Percentiles rank a stretch among this genome's conserved stretches.
Conservation (phyloP, 2,888 invertebrate genomes). For the Acanthosepion lycidas region DNA sequence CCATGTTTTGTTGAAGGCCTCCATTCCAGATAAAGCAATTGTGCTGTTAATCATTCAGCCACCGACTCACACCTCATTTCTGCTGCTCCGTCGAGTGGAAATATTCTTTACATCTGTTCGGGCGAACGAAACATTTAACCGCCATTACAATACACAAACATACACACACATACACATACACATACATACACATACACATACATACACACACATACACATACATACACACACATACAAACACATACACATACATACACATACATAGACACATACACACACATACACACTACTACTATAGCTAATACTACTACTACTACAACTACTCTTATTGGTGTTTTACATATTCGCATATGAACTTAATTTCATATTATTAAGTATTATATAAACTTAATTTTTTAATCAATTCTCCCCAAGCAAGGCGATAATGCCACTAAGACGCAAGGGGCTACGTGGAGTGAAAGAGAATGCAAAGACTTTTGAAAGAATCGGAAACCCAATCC, state of each 20-base stretch:
- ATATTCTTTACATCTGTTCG: conserved; percentile 6
- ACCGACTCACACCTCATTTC: conserved; percentile 33
- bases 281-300: neutral
- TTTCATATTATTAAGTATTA: too few relatives aligned
- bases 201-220: neutral
- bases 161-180: neutral
- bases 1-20: neutral
- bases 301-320: neutral
- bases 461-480: too few relatives aligned
- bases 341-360: neutral
- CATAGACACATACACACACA: neutral
- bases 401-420: too few relatives aligned
- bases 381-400: too few relatives aligned
- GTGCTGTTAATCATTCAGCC: neutral
- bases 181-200: neutral
- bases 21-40: neutral
- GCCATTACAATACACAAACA: neutral
- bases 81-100: conserved; percentile 11
- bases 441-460: too few relatives aligned
- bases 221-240: too few relatives aligned
- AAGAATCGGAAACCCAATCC: too few relatives aligned
- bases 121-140: neutral
- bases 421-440: too few relatives aligned
- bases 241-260: neutral
- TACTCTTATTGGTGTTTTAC: neutral